Percentiles rank a stretch among this genome's conserved stretches.
Evolutionary conservation across 2,113 vertebrate genomes (phyloP).

Genomic region (Gavia stellata): DNA sequence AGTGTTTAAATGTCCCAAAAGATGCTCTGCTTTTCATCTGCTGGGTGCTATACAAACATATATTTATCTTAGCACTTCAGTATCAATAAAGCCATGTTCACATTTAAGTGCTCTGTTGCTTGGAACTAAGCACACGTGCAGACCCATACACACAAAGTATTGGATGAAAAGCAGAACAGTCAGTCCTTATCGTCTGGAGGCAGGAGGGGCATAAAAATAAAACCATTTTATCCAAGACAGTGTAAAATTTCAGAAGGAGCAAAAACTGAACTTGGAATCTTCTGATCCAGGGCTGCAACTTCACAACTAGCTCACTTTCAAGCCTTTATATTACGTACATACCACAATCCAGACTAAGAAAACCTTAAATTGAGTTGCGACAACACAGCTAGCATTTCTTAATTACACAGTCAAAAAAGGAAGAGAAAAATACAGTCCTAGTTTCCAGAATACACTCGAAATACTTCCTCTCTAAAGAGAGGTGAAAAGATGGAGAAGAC

Average conservation of each 20-base stretch:
- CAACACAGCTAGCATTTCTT: not conserved
- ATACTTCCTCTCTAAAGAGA: not conserved
- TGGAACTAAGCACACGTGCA: not conserved
- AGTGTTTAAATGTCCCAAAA: not conserved
- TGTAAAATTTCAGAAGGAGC: not conserved
- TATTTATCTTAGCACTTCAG: not conserved
- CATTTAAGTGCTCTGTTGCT: not conserved
- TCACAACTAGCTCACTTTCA: not conserved
- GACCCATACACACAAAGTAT: not conserved
- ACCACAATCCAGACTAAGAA: not conserved
- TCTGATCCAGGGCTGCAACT: not conserved
- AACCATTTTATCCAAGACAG: not conserved
- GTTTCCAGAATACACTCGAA: not conserved
- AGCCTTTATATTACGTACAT: not conserved
- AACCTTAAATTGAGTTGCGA: not conserved
- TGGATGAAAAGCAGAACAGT: not conserved
- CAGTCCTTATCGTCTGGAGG: not conserved
- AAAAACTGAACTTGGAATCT: not conserved
- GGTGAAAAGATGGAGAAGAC: not conserved
- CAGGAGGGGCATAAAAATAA: not conserved
- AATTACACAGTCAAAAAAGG: not conserved
- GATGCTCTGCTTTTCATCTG: not conserved
- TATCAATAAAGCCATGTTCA: not conserved
- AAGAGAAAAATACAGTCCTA: not conserved
- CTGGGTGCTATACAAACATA: not conserved